Evolutionary conservation across 2,113 vertebrate species (phyloP), one percentile per base, ranked within the genome.

Genomic region (Mandrillus leucophaeus): DNA sequence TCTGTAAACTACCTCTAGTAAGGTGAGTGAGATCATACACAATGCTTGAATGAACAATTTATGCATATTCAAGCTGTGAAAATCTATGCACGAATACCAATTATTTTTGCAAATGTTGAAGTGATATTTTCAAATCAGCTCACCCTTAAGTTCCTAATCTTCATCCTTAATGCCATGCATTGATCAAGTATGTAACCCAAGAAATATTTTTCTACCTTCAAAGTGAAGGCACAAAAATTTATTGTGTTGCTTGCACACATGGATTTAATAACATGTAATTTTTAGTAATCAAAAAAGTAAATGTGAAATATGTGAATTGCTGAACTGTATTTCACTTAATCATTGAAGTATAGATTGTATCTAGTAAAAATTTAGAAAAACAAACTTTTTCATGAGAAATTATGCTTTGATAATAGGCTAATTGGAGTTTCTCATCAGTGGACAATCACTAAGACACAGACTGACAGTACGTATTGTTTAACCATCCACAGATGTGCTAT

Each of bases 231-330:
- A 96, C 9, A 90, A 48, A 86, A 27, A 82, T 3, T 17, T 8
- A 30, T 68, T 59, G 8, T 68, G 16, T 83, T 91, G 57, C 5
- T 52, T 84, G 30, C 30, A 20, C 14, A 82, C 45, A 4, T 79
- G 61, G 88, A 57, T 45, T 83, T 16, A 93, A 25, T 3, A 48
- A 86, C 83, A 92, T 0, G 52, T 96, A 17, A 0, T 48, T 95
- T 79, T 81, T 88, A 86, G 72, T 5, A 55, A 48, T 92, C 70
- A 72, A 59, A 94, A 97, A 73, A 23, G n/a, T 16, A 98, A 97
- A 96, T 2, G 2, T 8, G 16, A 11, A 82, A 55, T 94, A 8
- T 48, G 8, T 32, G 68, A 96, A 93, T 79, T 30, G 66, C 59
- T 78, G 92, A 2, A 13, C 50, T 82, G 70, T 76, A 72, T 23